These are phyloP conservation scores for Leptopilina myrica DNA, from an alignment of 2,888 invertebrate genomes.

Conservation along the genomic window DNA sequence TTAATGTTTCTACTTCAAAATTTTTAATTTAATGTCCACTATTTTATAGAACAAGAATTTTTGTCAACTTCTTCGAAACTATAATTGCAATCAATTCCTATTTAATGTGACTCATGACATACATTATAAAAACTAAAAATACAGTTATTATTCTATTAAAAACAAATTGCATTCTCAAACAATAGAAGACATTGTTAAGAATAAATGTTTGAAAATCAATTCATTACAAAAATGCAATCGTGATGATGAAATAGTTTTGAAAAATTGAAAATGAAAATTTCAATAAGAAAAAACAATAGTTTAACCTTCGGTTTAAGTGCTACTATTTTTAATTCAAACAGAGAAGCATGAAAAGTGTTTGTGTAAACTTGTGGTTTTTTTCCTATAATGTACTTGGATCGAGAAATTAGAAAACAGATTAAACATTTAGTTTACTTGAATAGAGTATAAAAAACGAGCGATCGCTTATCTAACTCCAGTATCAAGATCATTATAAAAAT, in stretches of 20 bases:
- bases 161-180: background rate
- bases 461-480: background rate
- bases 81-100: too few species aligned
- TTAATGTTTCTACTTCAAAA: background rate
- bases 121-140: too few species aligned
- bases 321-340: too few species aligned
- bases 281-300: too few species aligned
- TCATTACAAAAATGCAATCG: too few species aligned
- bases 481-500: slow-evolving; percentile 17
- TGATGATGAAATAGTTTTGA: too few species aligned
- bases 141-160: background rate
- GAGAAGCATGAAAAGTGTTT: too few species aligned
- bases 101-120: too few species aligned
- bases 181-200: background rate
- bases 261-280: background rate
- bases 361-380: too few species aligned
- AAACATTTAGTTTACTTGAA: background rate
- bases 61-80: too few species aligned
- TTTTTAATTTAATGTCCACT: background rate
- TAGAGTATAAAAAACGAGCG: background rate
- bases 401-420: background rate
- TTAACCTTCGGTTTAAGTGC: background rate
- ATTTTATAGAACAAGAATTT: too few species aligned
- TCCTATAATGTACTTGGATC: background rate
- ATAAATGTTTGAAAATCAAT: background rate